Evolutionary conservation across 1,140 invertebrate genomes (phyloP), one percentile per base, ranked within the genome.

Genomic region (Bacillus rossius): DNA sequence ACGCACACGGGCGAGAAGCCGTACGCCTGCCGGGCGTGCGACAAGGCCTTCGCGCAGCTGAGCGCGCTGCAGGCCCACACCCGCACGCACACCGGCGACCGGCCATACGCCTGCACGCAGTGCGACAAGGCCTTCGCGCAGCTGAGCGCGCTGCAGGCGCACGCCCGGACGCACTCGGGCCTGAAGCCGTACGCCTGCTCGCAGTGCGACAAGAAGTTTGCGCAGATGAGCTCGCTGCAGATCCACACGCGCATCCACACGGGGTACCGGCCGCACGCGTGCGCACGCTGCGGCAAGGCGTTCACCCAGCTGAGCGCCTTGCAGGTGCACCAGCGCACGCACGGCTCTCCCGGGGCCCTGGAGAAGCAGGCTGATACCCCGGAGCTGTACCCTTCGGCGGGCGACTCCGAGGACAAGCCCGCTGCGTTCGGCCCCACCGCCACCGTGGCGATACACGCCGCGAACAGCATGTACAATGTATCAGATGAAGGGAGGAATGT

Each of bases 131-230:
- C 16, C 8, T 56, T 56, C 17, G 41, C 54, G 7, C 72, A 74
- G 60, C 71, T 73, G 53, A 68, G 73, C 47, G 70, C 71, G 3
- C 67, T 76, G 1, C 75, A 74, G 61, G 61, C 70, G 38, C 74
- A 75, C 52, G 14, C 26, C 10, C 16, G 26, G 13, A 50, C 19
- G 25, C 48, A 50, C 23, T 29, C 48, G 2, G 48, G 48, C 2
- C 13, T 29, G 8, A 78, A 77, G 57, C 77, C 77, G 4, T 78
- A 74, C 57, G 60, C 65, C 40, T 79, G 77, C 60, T 49, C 61
- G 0, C 62, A 70, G 47, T 79, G 77, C 55, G 62, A 62, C 2
- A 55, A 56, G 23, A 45, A 38, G 45, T 58, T 62, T 37, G 16
- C 29, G 14, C 50, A 47, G 42, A 42, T 37, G 40, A 29, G 25